phyloP scores from a whole-genome alignment of 2,888 invertebrate species.

The Rotaria sp. region DNA sequence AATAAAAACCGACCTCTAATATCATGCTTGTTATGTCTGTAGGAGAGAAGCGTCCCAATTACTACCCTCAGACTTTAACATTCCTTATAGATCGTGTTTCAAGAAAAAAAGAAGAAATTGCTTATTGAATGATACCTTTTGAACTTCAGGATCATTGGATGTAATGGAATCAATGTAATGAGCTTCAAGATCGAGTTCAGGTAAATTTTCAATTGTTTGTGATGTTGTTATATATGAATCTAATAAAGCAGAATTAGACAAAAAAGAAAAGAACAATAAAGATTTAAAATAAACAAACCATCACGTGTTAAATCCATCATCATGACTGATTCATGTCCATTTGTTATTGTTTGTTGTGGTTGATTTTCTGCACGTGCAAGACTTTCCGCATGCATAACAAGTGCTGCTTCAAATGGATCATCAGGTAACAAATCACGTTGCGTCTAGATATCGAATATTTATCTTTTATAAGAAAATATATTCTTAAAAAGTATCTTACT shows the following conservation, averaged over 20 bases:
- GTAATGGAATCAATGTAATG: constrained; percentile 13
- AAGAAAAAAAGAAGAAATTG: no score
- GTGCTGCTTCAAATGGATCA: constrained; percentile 30
- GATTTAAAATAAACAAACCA: not conserved
- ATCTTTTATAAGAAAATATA: not conserved
- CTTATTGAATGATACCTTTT: not conserved
- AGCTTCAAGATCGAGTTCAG: constrained; percentile 21
- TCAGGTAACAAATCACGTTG: constrained; percentile 21
- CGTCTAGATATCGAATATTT: not conserved
- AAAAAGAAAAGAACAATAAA: not conserved
- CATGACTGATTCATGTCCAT: not conserved
- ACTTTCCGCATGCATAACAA: constrained; percentile 25
- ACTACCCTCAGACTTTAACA: no score
- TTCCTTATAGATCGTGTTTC: no score
- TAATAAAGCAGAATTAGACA: not conserved
- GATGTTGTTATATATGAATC: not conserved
- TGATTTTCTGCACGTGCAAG: constrained; percentile 32
- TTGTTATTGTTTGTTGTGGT: constrained; percentile 28
- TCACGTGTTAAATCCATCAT: constrained; percentile 34
- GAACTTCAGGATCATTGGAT: constrained; percentile 18
- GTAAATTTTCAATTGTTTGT: not conserved
- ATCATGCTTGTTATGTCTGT: no score
- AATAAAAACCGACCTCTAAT: no score
- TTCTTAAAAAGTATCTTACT: not conserved
- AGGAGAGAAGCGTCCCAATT: no score